Base-by-base conservation (phyloP, 1,140 invertebrate genomes). In the Dufourea novaeangliae region DNA sequence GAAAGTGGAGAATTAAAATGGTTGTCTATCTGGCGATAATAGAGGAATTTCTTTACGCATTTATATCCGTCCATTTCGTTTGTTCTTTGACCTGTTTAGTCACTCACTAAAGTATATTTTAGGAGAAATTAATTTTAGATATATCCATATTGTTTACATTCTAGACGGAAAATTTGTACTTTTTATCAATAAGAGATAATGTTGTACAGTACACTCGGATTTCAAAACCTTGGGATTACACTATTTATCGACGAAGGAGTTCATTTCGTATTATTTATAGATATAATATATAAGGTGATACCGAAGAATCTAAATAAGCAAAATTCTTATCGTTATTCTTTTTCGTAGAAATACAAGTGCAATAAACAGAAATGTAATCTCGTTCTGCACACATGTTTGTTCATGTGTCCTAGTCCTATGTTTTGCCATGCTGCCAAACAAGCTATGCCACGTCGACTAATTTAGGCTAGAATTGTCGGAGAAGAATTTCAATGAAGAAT, bases 381-480 rank as follows among this genome's bases (percentile, higher is more conserved):
- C 46, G 20, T 22, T n/a, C 10, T 14, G 14, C 1, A 1, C 10
- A 5, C 27, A 14, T 29, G 50, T 52, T 52, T 52, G 22, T 25
- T 52, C n/a, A 50, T n/a, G 46, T 50, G 46, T 50, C 46, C 46
- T 50, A 50, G 46, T 50, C 46, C 46, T 50, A 50, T 50, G n/a
- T 50, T 50, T n/a, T n/a, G n/a, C 22, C 50, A 52, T 6, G n/a
- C n/a, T n/a, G n/a, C n/a, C 25, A 25, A 50, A 50, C 50, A 52
- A 52, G n/a, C 10, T 25, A 11, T 10, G 22, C 50, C 2, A 52
- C 11, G 22, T 2, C n/a, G 2, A 52, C 12, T 11, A 25, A 52
- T 52, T 11, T 52, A 20, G 50, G 22, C 11, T 52, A 25, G 50
- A 20, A n/a, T 44, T 14, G 41, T 44, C 41, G 41, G 5, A n/a